Evolutionary conservation across 2,797 vertebrate species (phyloP).

Genomic region (Galago senegalensis): DNA sequence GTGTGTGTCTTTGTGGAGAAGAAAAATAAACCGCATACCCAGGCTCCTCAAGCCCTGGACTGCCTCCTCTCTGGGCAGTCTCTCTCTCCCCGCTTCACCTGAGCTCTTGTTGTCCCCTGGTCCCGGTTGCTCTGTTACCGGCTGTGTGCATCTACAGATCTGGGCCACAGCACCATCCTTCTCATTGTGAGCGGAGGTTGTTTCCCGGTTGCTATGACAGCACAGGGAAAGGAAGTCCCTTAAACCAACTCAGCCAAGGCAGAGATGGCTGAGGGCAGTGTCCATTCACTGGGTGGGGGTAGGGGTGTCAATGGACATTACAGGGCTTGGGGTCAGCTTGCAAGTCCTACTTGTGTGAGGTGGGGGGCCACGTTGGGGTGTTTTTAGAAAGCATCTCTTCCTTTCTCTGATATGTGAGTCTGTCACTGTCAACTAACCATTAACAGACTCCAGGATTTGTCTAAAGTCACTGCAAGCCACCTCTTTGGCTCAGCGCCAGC

Average conservation of each 20-base stretch:
- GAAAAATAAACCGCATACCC: constrained; percentile 38
- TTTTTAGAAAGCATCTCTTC: neutral
- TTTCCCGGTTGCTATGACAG: constrained; percentile 90
- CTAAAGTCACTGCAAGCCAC: neutral
- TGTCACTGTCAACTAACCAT: constrained; percentile 32
- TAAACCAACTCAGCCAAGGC: constrained; percentile 7
- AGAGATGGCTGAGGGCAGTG: constrained; percentile 6
- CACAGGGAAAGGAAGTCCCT: constrained; percentile 83
- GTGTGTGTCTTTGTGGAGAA: constrained; percentile 75
- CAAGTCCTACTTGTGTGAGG: neutral
- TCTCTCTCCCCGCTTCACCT: neutral
- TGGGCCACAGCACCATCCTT: constrained; percentile 67
- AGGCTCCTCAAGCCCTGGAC: constrained; percentile 40
- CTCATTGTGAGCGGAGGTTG: constrained; percentile 81
- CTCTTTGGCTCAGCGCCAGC: constrained; percentile 11
- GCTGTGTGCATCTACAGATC: constrained; percentile 44
- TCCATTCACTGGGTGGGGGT: neutral
- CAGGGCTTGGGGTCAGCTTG: constrained; percentile 58
- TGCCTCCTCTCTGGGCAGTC: constrained; percentile 11
- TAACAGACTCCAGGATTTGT: neutral
- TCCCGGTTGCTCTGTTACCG: constrained; percentile 85
- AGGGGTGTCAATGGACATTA: neutral
- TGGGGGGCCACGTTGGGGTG: neutral
- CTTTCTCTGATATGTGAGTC: constrained; percentile 41
- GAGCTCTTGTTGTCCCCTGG: constrained; percentile 78